phyloP scores from a whole-genome alignment of 2,113 vertebrate genomes.

The Lathamus discolor region DNA sequence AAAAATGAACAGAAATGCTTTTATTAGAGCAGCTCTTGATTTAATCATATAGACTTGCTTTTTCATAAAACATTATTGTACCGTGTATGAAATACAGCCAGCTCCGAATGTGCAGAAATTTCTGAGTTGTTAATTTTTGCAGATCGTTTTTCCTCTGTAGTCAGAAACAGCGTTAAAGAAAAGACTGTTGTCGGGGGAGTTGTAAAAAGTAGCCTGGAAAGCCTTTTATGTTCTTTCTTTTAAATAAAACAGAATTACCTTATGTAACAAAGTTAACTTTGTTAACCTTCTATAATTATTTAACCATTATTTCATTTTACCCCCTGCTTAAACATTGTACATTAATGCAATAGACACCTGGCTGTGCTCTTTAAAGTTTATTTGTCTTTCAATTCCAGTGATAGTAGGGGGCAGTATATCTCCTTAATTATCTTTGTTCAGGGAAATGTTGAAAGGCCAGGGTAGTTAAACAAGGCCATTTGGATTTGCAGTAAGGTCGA shows the following conservation, averaged over 20 bases:
- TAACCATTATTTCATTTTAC: slow-evolving; percentile 76
- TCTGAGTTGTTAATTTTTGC: slow-evolving; percentile 38
- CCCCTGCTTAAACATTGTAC: slow-evolving; percentile 61
- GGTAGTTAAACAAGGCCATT: slow-evolving; percentile 76
- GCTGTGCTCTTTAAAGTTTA: slow-evolving; percentile 77
- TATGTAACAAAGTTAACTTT: slow-evolving; percentile 61
- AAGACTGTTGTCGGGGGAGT: slow-evolving; percentile 37
- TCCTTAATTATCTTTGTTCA: slow-evolving; percentile 81
- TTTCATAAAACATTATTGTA: not conserved
- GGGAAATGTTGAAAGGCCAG: slow-evolving; percentile 74
- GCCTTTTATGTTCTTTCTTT: slow-evolving; percentile 61
- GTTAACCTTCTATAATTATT: slow-evolving; percentile 79
- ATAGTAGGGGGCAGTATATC: slow-evolving; percentile 74
- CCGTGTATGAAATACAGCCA: not conserved
- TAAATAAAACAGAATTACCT: slow-evolving; percentile 63
- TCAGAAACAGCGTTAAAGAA: slow-evolving; percentile 5
- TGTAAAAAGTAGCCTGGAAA: slow-evolving; percentile 60
- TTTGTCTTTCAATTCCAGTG: slow-evolving; percentile 77
- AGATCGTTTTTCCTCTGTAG: not conserved
- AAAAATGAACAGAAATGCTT: not conserved
- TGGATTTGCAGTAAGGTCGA: slow-evolving; percentile 75
- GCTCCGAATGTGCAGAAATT: slow-evolving; percentile 1
- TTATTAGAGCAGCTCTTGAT: not conserved
- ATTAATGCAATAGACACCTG: slow-evolving; percentile 69
- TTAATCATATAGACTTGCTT: not conserved